Evolutionary conservation across 2,888 invertebrate species (phyloP), one percentile per base, ranked within the genome.

Genomic region (Drosophila parthenogenetica): DNA sequence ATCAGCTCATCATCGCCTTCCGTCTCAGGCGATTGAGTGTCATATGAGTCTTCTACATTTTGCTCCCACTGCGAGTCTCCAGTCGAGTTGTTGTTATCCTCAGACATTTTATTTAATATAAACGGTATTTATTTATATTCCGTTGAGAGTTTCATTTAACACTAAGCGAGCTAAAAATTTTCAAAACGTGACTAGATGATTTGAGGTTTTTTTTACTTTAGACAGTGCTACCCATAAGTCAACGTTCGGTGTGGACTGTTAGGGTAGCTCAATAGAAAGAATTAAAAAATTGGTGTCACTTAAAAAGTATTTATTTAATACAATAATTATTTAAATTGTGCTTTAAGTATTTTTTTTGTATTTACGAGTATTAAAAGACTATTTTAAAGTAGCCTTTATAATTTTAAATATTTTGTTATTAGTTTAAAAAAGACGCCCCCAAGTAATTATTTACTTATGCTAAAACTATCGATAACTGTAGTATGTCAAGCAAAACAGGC

Each of bases 41-140:
- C 8, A 29, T 16, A 19, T 2, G 13, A n/a, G 40, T 19, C 13
- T 5, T 19, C 17, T 4, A 5, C 5, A 13, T 42, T 29, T 13
- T 2, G 39, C 1, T 13, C 5, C 46, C 25, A 46, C 16, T 11
- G 5, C 8, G 43, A 8, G 1, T 19, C 13, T 1, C 13, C 25
- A 22, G 25, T 66, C 0, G 25, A 29, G 16, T 43, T 53, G 10
- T 50, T 22, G 11, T 59, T 68, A 0, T 5, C 10, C 8, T 60
- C 50, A 13, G 69, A 25, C 71, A 71, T 71, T 11, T 0, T 22
- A 19, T 32, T 5, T 5, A 5, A 8, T 35, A 35, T 35, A n/a
- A n/a, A 22, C 22, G 22, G 22, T 35, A 35, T 35, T 35, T 2
- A 35, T 11, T 11, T 11, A 35, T 13, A 35, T 13, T 35, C 13